Evolutionary conservation across 2,888 invertebrate genomes (phyloP).

Genomic region (Pseudanteris insignis): DNA sequence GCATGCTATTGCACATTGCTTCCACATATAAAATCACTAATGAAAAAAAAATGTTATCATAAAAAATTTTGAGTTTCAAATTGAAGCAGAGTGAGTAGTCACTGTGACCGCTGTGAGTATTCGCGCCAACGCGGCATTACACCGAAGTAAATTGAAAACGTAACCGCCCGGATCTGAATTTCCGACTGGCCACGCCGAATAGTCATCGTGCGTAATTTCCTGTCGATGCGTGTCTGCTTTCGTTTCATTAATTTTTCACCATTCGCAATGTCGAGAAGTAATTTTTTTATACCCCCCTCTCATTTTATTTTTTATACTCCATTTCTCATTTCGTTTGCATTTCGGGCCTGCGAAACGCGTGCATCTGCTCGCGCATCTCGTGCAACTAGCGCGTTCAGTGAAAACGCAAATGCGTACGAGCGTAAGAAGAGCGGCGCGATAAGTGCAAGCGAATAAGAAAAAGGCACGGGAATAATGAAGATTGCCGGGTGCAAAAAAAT

Average conservation of each 20-base stretch:
- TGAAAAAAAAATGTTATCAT: too few species aligned
- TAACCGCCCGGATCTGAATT: slow-evolving; percentile 50
- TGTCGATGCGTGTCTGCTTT: slow-evolving; percentile 40
- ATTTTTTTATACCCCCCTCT: too few species aligned
- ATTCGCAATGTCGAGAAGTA: slow-evolving; percentile 33
- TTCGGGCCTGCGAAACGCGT: not conserved
- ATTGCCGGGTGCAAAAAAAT: slow-evolving; percentile 25
- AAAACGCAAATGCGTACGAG: slow-evolving; percentile 13
- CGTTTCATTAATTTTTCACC: slow-evolving; percentile 44
- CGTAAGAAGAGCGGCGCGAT: slow-evolving; percentile 16
- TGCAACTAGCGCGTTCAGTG: slow-evolving; percentile 22
- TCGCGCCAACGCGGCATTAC: slow-evolving; percentile 20
- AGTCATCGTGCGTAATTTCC: slow-evolving; percentile 41
- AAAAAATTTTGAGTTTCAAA: too few species aligned
- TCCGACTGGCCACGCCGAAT: slow-evolving; percentile 46
- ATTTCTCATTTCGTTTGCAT: not conserved
- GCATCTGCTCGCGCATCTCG: slow-evolving; percentile 9
- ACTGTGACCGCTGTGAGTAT: too few species aligned
- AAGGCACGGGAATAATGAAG: slow-evolving; percentile 24
- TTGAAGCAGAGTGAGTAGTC: too few species aligned
- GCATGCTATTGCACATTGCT: too few species aligned
- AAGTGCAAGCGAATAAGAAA: slow-evolving; percentile 17
- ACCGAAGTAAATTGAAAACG: slow-evolving; percentile 49
- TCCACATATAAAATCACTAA: too few species aligned
- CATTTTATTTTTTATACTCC: slow-evolving; percentile 24